Evolutionary conservation across 2,888 invertebrate species (phyloP), one percentile per base, ranked within the genome.

Genomic region (Amaurobius ferox): DNA sequence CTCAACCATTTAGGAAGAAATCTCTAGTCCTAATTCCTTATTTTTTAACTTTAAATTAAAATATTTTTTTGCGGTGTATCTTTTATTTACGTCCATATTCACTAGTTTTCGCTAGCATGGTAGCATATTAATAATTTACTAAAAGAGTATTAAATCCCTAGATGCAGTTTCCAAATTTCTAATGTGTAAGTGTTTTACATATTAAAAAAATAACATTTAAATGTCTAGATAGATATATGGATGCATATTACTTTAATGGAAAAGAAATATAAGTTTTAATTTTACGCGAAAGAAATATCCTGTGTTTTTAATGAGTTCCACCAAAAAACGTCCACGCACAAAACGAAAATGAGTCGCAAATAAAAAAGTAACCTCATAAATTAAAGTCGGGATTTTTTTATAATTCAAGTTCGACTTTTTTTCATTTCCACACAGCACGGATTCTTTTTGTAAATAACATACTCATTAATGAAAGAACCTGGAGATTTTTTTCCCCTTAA

Each of bases 231-330:
- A 44, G 39, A 81, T 83, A 71, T 55, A 70, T 64, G 76, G 23
- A 76, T 76, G 70, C 44, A 70, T 81, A 76, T 76, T 76, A 76
- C 64, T 70, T 77, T 83, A 83, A 77, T 77, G 64, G 83, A 66
- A 83, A 77, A 71, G 83, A 71, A 83, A 76, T 76, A 83, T 76
- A 83, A 83, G 83, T 71, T 83, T 83, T 72, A 83, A 83, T 71
- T 77, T 83, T 71, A 83, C 11, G 62, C 61, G 73, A 73, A 80
- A 67, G 73, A 73, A 32, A 68, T 68, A 68, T 35, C 39, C 66
- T 32, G 39, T 32, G 80, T 77, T 73, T 72, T 77, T 83, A 83
- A 83, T 83, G 83, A 83, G 80, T 39, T 29, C 55, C 67, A 80
- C 66, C 7, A 32, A 71, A 79, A 66, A 67, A 70, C 55, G 40